Conservation (phyloP, 2,888 invertebrate species). For the Nemapogon koenigi region DNA sequence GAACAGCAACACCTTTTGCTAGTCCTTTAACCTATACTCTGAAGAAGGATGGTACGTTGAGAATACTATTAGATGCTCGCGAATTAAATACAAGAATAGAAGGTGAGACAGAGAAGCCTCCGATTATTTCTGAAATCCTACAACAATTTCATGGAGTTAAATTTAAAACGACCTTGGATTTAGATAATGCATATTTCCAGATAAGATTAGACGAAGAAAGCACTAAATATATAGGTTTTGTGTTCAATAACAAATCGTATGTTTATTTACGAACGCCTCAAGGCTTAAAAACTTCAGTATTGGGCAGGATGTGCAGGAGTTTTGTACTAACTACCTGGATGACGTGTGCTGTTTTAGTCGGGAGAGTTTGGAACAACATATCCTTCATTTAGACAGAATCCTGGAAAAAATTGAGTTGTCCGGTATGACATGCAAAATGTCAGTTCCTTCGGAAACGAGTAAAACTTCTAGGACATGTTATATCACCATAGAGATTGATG, state of each 20-base stretch:
- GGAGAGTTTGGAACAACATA: constrained; percentile 10
- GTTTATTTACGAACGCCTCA: constrained; percentile 12
- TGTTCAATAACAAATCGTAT: constrained; percentile 13
- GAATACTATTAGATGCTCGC: constrained; percentile 26
- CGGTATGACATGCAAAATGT: constrained; percentile 12
- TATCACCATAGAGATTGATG: constrained; percentile 12
- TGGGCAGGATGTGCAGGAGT: constrained; percentile 11
- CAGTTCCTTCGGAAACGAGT: constrained; percentile 8
- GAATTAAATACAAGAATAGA: constrained; percentile 23
- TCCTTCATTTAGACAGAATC: constrained; percentile 11
- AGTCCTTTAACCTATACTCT: constrained; percentile 23
- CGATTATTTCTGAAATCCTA: constrained; percentile 17
- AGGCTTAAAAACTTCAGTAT: constrained; percentile 15
- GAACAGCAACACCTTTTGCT: constrained; percentile 22
- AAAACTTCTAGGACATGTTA: constrained; percentile 12
- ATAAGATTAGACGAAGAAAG: constrained; percentile 10
- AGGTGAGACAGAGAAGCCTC: constrained; percentile 21
- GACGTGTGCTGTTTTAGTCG: constrained; percentile 11
- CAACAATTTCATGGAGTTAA: constrained; percentile 18
- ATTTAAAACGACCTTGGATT: constrained; percentile 18
- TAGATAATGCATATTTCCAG: constrained; percentile 19
- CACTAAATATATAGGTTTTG: constrained; percentile 15
- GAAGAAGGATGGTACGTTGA: constrained; percentile 23
- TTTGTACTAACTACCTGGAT: constrained; percentile 15
- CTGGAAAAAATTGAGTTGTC: constrained; percentile 9